Evolutionary conservation across 1,140 invertebrate genomes (phyloP), one percentile per base, ranked within the genome.

Genomic region (Drosophila kikkawai): DNA sequence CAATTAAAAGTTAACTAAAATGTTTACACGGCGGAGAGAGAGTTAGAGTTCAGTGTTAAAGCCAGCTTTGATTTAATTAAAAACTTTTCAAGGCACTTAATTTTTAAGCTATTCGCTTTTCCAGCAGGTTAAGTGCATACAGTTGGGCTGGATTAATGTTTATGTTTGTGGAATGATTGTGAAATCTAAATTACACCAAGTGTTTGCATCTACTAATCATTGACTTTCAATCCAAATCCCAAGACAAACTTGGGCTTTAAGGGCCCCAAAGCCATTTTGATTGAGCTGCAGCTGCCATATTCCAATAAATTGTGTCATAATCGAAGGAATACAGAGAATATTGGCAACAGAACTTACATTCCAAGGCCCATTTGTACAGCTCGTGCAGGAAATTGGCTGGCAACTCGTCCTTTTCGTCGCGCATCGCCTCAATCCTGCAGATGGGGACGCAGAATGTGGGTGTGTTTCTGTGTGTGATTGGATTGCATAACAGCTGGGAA

Each of bases 281-380:
- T 15, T 60, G 32, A 65, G 59, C 9, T 63, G 39, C 57, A 19
- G 22, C 41, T 17, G 19, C 22, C 12, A 36, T 26, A 44, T 26
- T 44, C 36, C 57, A 44, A 44, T 34, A 42, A 60, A 34, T n/a
- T 12, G 26, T 50, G 53, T n/a, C 51, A 45, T 42, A 51, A 53
- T 67, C 45, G 29, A 22, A 6, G 41, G 32, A 63, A 22, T 57
- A 39, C 19, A 12, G 7, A 17, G 36, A 22, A 41, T 56, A 29
- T 50, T 61, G 45, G 45, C 65, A 53, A 53, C 66, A 6, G 7
- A 48, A 83, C 96, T 96, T 94, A 97, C 97, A 97, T 95, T 98
- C 97, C 36, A 98, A 93, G 3, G 97, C 96, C 96, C 97, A 97
- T 94, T 97, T 97, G 91, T 97, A 97, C 42, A 97, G 94, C 93